Conservation (phyloP, 2,888 invertebrate species). For the Adelognathus sp. region DNA sequence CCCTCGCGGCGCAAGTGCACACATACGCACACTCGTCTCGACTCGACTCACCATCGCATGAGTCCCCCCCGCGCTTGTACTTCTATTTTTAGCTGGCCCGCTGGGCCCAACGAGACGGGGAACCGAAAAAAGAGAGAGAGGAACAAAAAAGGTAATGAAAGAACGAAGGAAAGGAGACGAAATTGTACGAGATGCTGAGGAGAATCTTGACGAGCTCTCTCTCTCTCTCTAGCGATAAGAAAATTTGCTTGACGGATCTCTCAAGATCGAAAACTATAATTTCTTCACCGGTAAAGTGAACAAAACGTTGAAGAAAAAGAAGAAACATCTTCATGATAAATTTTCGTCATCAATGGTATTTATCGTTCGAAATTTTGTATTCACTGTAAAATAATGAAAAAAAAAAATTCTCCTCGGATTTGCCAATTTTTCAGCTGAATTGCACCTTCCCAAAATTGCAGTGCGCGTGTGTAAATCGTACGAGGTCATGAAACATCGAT, state of each 20-base stretch:
- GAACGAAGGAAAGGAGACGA: slow-evolving; percentile 11
- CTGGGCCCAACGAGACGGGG: slow-evolving; percentile 35
- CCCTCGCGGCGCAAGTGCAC: slow-evolving; percentile 85
- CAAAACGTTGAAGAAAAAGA: too few species aligned
- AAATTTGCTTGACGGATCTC: neutral
- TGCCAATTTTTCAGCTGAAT: too few species aligned
- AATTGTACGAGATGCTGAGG: slow-evolving; percentile 3
- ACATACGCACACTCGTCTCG: slow-evolving; percentile 79
- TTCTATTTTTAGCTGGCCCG: slow-evolving; percentile 54
- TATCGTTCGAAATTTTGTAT: too few species aligned
- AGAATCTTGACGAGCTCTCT: neutral
- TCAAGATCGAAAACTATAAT: too few species aligned
- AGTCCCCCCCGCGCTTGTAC: slow-evolving; percentile 42
- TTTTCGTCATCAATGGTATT: too few species aligned
- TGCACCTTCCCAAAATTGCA: neutral
- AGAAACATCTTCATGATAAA: too few species aligned
- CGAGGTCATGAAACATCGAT: slow-evolving; percentile 9
- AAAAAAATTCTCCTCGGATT: too few species aligned
- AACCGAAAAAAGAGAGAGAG: too few species aligned
- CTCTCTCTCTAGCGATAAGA: neutral
- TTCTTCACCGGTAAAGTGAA: too few species aligned
- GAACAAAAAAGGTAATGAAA: slow-evolving; percentile 6
- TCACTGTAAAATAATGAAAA: too few species aligned
- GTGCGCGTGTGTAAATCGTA: slow-evolving; percentile 1
- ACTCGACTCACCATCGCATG: slow-evolving; percentile 38